phyloP scores from a whole-genome alignment of 1,140 invertebrate genomes.

The Apocrypta bakeri region DNA sequence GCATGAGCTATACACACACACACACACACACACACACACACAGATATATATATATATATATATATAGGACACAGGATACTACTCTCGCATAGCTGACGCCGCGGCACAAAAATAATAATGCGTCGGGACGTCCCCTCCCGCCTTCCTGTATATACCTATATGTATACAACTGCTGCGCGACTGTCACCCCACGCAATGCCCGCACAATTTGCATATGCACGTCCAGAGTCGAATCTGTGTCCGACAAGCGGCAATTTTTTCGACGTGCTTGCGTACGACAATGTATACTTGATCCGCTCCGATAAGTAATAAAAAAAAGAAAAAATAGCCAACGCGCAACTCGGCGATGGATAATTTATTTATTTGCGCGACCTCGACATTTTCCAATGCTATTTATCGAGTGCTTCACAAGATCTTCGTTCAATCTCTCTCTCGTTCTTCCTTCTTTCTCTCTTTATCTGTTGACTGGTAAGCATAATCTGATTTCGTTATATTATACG shows the following conservation, averaged over 20 bases:
- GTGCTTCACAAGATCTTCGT: not conserved
- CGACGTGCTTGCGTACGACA: not conserved
- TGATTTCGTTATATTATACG: not conserved
- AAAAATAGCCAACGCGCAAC: not conserved
- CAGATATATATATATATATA: too few relatives aligned
- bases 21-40: too few relatives aligned
- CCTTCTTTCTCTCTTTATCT: not conserved
- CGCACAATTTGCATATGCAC: conserved; percentile 64
- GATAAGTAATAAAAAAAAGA: conserved; percentile 20
- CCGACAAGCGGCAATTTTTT: conserved; percentile 44
- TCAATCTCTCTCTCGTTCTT: not conserved
- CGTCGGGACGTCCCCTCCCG: conserved; percentile 59
- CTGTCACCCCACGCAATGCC: conserved; percentile 66
- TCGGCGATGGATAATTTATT: conserved; percentile 6
- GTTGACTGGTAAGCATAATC: not conserved
- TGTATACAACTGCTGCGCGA: conserved; percentile 29
- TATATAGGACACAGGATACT: too few relatives aligned
- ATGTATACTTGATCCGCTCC: not conserved
- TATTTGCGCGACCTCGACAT: not conserved
- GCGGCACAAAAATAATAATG: conserved; percentile 45
- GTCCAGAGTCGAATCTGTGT: conserved; percentile 54
- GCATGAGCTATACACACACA: conserved; percentile 52
- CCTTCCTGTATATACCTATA: conserved; percentile 32
- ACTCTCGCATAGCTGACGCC: not conserved
- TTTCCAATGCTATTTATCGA: not conserved